These are phyloP conservation scores for Petromus typicus DNA, from an alignment of 2,113 vertebrate genomes.

Conservation along the genomic window DNA sequence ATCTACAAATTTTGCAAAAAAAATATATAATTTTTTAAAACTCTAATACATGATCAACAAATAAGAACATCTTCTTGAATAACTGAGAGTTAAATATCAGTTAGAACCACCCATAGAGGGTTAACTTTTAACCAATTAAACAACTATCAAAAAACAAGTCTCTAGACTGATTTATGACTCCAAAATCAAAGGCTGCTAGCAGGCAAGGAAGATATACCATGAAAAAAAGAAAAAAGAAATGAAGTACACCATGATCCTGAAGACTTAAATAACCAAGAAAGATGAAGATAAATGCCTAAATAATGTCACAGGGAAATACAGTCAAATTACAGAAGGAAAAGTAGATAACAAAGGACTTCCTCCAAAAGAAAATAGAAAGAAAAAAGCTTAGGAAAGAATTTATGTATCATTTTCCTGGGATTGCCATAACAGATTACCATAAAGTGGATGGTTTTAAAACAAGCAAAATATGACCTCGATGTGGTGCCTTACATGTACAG, in stretches of 20 bases:
- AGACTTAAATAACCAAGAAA: constrained; percentile 20
- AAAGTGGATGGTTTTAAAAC: neutral
- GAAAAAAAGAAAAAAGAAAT: constrained; percentile 44
- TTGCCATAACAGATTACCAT: neutral
- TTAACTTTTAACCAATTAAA: neutral
- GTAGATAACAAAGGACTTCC: neutral
- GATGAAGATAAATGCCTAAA: neutral
- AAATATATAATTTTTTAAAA: constrained; percentile 19
- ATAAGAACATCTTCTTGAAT: neutral
- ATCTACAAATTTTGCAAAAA: neutral
- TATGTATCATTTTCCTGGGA: neutral
- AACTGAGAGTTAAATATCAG: neutral
- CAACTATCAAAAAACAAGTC: constrained; percentile 13
- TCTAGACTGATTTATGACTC: constrained; percentile 34
- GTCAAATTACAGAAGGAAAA: neutral
- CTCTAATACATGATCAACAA: neutral
- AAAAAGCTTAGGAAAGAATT: neutral
- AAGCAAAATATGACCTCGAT: neutral
- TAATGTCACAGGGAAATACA: neutral
- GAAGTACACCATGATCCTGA: constrained; percentile 2
- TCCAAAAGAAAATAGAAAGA: neutral
- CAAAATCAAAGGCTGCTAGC: neutral
- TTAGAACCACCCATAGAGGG: neutral
- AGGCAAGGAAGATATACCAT: neutral
- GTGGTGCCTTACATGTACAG: neutral